Percentiles rank a stretch among this genome's conserved stretches.
phyloP scores from a whole-genome alignment of 1,140 invertebrate genomes.

The Heliconius eleuchia region DNA sequence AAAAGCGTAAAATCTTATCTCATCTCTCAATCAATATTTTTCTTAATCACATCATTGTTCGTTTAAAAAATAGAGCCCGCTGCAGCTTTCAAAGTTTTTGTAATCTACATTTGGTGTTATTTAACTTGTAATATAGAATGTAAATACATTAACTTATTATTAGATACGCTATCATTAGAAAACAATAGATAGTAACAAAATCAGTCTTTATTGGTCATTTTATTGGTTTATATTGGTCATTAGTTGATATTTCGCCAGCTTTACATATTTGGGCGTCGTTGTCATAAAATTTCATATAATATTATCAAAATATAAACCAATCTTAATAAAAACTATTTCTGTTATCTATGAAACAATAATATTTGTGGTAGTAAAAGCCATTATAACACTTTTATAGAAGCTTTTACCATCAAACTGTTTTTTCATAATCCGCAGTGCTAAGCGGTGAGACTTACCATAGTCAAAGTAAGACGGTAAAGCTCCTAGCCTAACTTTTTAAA shows the following conservation, averaged over 20 bases:
- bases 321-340: not conserved
- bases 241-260: not conserved
- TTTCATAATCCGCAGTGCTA: conserved; percentile 8
- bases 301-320: not conserved
- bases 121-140: not conserved
- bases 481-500: not conserved
- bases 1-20: too few relatives aligned
- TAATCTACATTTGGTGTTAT: too few relatives aligned
- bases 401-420: not conserved
- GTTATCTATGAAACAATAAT: conserved; percentile 5
- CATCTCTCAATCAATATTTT: too few relatives aligned
- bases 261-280: not conserved
- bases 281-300: not conserved
- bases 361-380: not conserved
- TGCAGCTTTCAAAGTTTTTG: too few relatives aligned
- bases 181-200: not conserved
- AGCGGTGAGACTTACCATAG: not conserved
- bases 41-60: too few relatives aligned
- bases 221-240: not conserved
- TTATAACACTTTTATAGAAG: not conserved
- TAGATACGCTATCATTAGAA: not conserved
- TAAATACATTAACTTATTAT: not conserved
- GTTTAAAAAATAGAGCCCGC: too few relatives aligned
- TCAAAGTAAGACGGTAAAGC: conserved; percentile 1
- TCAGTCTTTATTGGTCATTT: not conserved